phyloP scores from a whole-genome alignment of 2,113 vertebrate genomes.

The Poeciliopsis retropinna region DNA sequence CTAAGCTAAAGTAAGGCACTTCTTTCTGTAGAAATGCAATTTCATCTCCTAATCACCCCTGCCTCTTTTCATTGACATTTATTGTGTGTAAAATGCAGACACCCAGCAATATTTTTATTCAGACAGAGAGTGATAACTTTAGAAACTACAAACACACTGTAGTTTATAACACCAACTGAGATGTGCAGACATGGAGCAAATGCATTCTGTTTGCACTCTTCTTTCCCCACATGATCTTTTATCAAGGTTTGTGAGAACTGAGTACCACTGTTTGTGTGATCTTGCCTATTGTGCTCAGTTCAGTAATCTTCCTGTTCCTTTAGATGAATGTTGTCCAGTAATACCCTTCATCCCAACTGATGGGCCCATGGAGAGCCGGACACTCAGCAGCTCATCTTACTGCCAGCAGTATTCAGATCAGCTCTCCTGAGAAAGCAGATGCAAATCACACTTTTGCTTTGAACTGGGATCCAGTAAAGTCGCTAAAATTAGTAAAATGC shows the following conservation, averaged over 20 bases:
- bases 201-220: constrained; percentile 30
- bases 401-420: constrained; percentile 58
- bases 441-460: constrained; percentile 72
- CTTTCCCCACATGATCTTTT: constrained; percentile 17
- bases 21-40: neutral
- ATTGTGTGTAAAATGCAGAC: neutral
- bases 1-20: neutral
- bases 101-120: neutral
- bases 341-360: constrained; percentile 63
- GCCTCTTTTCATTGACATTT: neutral
- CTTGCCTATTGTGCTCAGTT: constrained; percentile 53
- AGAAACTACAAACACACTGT: constrained; percentile 28
- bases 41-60: neutral
- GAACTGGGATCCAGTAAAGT: constrained; percentile 71
- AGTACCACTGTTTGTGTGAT: constrained; percentile 63
- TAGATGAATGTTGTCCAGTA: constrained; percentile 64
- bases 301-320: constrained; percentile 74
- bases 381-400: constrained; percentile 69
- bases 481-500: constrained; percentile 74
- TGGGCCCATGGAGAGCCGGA: constrained; percentile 65
- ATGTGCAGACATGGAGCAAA: constrained; percentile 33
- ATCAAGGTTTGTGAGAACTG: constrained; percentile 52
- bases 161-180: constrained; percentile 49
- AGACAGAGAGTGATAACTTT: constrained; percentile 20
- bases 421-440: constrained; percentile 53